Conservation (phyloP, 2,888 invertebrate genomes). For the Scaptodrosophila latifasciaeformis region DNA sequence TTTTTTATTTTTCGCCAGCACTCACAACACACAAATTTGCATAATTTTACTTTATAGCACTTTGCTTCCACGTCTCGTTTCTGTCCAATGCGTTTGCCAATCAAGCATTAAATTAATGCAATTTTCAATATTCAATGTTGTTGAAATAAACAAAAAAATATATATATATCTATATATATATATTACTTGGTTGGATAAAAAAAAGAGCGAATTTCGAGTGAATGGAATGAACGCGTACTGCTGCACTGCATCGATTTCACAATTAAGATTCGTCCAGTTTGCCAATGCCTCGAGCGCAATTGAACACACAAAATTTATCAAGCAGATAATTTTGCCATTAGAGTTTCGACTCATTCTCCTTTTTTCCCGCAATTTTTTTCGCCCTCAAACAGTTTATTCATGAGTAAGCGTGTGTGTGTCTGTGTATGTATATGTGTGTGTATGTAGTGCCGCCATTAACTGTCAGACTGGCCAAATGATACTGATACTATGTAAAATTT, state of each 20-base stretch:
- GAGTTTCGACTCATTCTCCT: conserved; percentile 7
- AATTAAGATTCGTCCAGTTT: conserved; percentile 42
- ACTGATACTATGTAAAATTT: too few relatives aligned
- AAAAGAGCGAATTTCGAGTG: not conserved
- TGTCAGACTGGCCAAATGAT: conserved; percentile 36
- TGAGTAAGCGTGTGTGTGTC: too few relatives aligned
- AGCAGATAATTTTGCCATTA: conserved; percentile 66
- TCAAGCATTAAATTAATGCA: conserved; percentile 68
- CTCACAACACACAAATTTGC: conserved; percentile 40
- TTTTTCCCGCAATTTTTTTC: conserved; percentile 24
- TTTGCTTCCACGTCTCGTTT: not conserved
- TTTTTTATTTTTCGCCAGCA: not conserved
- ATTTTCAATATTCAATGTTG: conserved; percentile 35
- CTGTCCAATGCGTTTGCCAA: conserved; percentile 44
- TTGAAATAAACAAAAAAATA: not conserved
- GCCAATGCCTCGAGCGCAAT: conserved; percentile 45
- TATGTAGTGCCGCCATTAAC: conserved; percentile 48
- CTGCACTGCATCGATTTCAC: conserved; percentile 12
- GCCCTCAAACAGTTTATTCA: too few relatives aligned
- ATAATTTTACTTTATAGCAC: conserved; percentile 50
- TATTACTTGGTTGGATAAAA: not conserved
- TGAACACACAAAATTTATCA: conserved; percentile 55
- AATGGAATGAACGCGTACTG: too few relatives aligned
- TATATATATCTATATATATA: too few relatives aligned
- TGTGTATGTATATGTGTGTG: conserved; percentile 8